Conservation (phyloP, 1,140 invertebrate species). For the Odontomachus brunneus region DNA sequence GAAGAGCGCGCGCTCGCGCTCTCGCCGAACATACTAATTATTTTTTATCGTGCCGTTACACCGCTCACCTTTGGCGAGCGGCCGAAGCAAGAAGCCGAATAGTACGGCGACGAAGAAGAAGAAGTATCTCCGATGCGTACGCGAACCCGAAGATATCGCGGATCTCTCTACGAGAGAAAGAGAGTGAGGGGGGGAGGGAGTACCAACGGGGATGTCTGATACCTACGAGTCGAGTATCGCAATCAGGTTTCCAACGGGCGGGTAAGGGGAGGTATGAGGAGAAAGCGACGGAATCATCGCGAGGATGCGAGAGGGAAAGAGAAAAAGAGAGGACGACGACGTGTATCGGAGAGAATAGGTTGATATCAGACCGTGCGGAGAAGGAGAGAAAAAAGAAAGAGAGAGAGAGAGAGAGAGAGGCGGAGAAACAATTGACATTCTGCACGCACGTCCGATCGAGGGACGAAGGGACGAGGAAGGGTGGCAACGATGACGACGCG, state of each 20-base stretch:
- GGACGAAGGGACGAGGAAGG: constrained; percentile 66
- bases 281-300: constrained; percentile 4
- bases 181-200: constrained; percentile 20
- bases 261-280: constrained; percentile 4
- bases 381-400: constrained; percentile 8
- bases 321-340: constrained; percentile 35
- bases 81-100: constrained; percentile 29
- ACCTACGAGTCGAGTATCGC: constrained; percentile 48
- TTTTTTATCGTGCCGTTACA: constrained; percentile 77
- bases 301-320: constrained; percentile 35
- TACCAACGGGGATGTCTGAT: constrained; percentile 35
- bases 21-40: constrained; percentile 80
- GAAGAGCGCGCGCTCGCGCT: constrained; percentile 73
- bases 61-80: constrained; percentile 67
- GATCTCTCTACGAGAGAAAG: constrained; percentile 11
- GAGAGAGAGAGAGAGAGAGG: constrained; percentile 39
- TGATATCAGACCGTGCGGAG: constrained; percentile 48
- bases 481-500: constrained; percentile 53
- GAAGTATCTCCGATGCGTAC: constrained; percentile 29
- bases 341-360: constrained; percentile 2
- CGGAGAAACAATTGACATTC: constrained; percentile 80
- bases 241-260: constrained; percentile 40
- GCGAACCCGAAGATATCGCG: constrained; percentile 35
- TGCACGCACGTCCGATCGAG: constrained; percentile 73
- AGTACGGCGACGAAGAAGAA: constrained; percentile 51